Conservation (phyloP, 2,113 vertebrate genomes). For the human (Homo sapiens) region DNA sequence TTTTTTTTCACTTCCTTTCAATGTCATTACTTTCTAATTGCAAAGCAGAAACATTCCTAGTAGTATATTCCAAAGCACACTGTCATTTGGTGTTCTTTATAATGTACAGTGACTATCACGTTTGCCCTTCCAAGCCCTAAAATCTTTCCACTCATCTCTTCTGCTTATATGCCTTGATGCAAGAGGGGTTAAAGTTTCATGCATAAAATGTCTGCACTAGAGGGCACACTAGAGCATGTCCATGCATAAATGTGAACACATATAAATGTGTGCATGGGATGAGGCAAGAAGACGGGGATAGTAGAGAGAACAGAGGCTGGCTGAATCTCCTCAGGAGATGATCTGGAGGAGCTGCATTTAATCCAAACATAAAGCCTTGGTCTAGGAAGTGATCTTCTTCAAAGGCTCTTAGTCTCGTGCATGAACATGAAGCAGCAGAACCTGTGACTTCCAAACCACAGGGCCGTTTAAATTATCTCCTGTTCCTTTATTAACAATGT, state of each 20-base stretch:
- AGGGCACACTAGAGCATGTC: fast-evolving
- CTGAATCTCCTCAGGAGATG: fast-evolving
- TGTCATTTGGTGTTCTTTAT: background rate
- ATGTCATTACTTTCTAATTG: background rate
- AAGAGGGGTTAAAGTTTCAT: background rate
- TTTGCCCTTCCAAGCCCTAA: background rate
- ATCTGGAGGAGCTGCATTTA: background rate
- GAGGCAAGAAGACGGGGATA: too few relatives aligned
- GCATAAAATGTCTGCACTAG: background rate
- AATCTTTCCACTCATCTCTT: background rate
- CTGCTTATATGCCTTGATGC: background rate
- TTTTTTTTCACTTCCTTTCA: background rate
- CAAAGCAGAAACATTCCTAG: background rate
- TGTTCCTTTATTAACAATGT: background rate
- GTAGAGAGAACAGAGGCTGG: background rate
- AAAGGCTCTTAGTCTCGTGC: background rate
- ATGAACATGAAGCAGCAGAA: background rate
- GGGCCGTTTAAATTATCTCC: background rate
- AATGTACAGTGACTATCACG: background rate
- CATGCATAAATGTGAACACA: background rate
- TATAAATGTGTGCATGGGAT: too few relatives aligned
- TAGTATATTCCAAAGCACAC: background rate
- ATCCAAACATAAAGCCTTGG: background rate
- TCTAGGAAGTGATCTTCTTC: background rate
- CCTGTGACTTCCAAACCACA: background rate